phyloP scores from a whole-genome alignment of 2,888 invertebrate genomes.

The Leistus spinibarbis region DNA sequence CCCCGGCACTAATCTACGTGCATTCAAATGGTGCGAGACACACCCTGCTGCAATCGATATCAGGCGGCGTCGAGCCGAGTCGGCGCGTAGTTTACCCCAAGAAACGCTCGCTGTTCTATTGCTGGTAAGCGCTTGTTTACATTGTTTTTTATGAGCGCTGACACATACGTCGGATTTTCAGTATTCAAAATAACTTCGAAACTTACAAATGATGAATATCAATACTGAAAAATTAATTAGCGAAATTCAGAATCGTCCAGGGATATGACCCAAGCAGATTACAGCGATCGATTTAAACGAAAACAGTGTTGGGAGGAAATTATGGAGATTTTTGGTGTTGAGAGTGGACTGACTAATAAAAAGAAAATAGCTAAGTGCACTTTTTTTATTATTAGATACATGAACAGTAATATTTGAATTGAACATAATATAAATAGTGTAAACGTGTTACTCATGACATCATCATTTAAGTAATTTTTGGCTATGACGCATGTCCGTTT shows the following conservation, averaged over 20 bases:
- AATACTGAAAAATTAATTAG: constrained; percentile 36
- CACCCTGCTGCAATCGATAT: too few species aligned
- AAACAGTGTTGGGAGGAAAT: constrained; percentile 37
- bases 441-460: too few species aligned
- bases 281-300: constrained; percentile 28
- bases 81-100: too few species aligned
- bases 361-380: constrained; percentile 24
- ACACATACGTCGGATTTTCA: too few species aligned
- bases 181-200: not conserved
- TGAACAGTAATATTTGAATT: not conserved
- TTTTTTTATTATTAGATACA: constrained; percentile 30
- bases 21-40: too few species aligned
- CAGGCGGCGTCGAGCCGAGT: too few species aligned
- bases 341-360: constrained; percentile 27
- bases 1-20: too few species aligned
- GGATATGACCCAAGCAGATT: constrained; percentile 31
- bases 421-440: not conserved
- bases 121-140: too few species aligned
- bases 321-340: constrained; percentile 11
- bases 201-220: not conserved
- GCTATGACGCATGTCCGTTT: too few species aligned
- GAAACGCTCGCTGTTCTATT: too few species aligned
- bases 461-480: too few species aligned
- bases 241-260: constrained; percentile 32
- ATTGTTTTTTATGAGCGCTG: too few species aligned